A percentile compares a stretch with the other conserved stretches of the same genome.
Conservation (phyloP, 1,140 invertebrate species). For the Heterodera schachtii region DNA sequence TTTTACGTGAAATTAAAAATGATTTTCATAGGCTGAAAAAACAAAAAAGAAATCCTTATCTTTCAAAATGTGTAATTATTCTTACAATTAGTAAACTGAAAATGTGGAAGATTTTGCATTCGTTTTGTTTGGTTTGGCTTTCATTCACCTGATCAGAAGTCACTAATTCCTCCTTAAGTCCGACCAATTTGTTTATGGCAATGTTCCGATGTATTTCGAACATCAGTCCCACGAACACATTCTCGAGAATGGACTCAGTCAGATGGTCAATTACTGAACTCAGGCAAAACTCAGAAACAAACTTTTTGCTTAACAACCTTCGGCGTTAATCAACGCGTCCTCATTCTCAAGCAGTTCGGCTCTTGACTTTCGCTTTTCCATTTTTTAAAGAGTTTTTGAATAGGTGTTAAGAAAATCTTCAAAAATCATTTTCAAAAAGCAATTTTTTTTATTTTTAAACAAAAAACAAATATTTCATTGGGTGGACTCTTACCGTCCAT, state of each 20-base stretch:
- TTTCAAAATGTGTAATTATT: too few relatives aligned
- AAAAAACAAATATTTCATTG: too few relatives aligned
- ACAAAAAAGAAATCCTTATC: neutral
- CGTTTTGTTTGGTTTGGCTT: too few relatives aligned
- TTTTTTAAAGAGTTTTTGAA: neutral
- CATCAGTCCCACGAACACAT: constrained; percentile 9
- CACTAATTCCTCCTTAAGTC: neutral
- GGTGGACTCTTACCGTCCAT: too few relatives aligned
- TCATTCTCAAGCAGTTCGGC: neutral
- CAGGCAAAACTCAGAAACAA: neutral
- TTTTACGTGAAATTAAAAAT: too few relatives aligned
- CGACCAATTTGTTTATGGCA: constrained; percentile 25
- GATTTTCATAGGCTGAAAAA: too few relatives aligned
- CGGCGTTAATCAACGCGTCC: neutral
- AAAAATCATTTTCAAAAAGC: too few relatives aligned
- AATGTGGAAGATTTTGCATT: too few relatives aligned
- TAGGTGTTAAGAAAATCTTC: too few relatives aligned
- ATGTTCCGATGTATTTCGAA: constrained; percentile 19
- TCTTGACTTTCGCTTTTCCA: neutral
- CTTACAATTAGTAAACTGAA: too few relatives aligned
- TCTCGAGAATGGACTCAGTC: constrained; percentile 4
- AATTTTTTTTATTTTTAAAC: too few relatives aligned
- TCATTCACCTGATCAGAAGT: neutral
- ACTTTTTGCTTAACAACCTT: neutral
- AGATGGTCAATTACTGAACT: constrained; percentile 13